phyloP scores from a whole-genome alignment of 2,113 vertebrate species.

The Cavia aperea region DNA sequence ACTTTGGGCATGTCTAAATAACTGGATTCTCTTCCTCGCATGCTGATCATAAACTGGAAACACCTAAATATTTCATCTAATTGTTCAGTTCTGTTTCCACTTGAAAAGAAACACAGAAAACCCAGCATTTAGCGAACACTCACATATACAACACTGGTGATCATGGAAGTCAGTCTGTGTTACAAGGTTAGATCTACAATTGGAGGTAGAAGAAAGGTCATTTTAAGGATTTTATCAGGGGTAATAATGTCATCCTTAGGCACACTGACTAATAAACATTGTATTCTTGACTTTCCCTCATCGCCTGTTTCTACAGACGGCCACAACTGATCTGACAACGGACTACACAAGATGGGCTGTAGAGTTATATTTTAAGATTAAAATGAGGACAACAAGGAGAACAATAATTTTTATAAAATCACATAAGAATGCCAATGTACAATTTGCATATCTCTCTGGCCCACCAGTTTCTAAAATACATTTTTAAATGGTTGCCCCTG shows the following conservation, averaged over 20 bases:
- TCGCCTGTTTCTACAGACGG: background rate
- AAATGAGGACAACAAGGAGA: background rate
- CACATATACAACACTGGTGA: background rate
- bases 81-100: background rate
- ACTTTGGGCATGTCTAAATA: background rate
- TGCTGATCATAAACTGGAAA: background rate
- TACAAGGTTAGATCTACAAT: background rate
- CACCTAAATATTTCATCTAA: slow-evolving; percentile 3
- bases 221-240: background rate
- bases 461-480: background rate
- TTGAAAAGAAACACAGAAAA: background rate
- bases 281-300: background rate
- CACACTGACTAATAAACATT: background rate
- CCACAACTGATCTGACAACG: background rate
- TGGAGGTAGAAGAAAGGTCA: background rate
- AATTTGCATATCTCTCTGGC: background rate
- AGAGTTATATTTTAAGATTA: background rate
- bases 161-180: background rate
- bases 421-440: background rate
- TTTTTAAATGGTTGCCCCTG: slow-evolving; percentile 13
- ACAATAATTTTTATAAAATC: background rate
- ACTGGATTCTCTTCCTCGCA: background rate
- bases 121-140: background rate
- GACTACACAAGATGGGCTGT: background rate
- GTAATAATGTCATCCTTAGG: background rate